These are phyloP conservation scores for Apistogramma diplotaenia DNA, from an alignment of 2,113 vertebrate species.

Conservation along the genomic window DNA sequence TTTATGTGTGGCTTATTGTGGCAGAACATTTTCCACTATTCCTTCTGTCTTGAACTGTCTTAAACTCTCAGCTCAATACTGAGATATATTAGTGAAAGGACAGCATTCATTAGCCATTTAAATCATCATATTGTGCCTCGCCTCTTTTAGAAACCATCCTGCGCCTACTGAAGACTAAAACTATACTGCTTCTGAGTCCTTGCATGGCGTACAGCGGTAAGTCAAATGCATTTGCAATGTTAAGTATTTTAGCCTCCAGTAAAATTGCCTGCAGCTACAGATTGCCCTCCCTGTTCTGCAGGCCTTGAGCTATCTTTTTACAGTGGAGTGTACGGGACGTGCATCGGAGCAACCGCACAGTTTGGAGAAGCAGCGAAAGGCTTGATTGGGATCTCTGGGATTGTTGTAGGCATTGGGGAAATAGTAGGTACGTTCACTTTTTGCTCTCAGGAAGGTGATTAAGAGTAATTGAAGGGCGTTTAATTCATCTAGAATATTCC, in stretches of 20 bases:
- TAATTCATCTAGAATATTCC: not conserved
- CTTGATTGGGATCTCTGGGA: conserved; percentile 95
- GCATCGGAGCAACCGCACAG: conserved; percentile 86
- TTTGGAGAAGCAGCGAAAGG: conserved; percentile 89
- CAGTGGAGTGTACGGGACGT: conserved; percentile 95
- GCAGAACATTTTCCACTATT: not conserved
- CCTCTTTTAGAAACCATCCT: conserved; percentile 84
- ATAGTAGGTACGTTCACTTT: conserved; percentile 84
- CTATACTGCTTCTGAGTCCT: conserved; percentile 87
- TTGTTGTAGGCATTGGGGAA: conserved; percentile 92
- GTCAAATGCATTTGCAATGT: not conserved
- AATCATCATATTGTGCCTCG: conserved; percentile 1
- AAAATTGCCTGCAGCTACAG: not conserved
- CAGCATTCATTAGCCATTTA: conserved; percentile 7
- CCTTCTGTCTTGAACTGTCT: not conserved
- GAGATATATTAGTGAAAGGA: not conserved
- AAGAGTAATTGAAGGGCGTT: not conserved
- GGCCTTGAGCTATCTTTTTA: conserved; percentile 95
- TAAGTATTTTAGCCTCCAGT: not conserved
- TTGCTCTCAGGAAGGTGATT: not conserved
- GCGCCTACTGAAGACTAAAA: conserved; percentile 83
- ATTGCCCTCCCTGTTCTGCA: conserved; percentile 45
- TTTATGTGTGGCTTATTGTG: conserved; percentile 11
- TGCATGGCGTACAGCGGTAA: conserved; percentile 95
- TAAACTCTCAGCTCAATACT: not conserved